Conservation (phyloP, 2,113 vertebrate species). For the Plotosus lineatus region DNA sequence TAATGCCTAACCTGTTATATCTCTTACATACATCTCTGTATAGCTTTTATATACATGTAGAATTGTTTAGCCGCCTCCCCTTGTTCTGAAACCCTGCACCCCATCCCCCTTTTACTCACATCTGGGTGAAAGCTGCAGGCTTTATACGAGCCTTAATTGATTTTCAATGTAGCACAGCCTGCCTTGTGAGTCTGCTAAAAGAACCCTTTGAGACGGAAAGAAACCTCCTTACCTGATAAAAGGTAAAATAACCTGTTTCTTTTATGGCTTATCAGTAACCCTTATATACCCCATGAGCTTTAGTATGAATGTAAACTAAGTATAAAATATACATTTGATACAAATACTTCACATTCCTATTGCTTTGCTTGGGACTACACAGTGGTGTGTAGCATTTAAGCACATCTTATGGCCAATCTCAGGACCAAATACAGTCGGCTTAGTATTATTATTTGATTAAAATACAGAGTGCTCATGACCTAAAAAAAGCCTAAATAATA, state of each 20-base stretch:
- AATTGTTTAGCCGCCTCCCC: not conserved
- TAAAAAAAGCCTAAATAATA: not conserved
- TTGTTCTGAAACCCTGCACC: conserved; percentile 27
- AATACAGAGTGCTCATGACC: not conserved
- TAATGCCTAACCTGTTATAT: not conserved
- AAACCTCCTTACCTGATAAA: not conserved
- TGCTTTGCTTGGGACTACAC: not conserved
- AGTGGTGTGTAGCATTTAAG: not conserved
- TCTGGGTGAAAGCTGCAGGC: conserved; percentile 47
- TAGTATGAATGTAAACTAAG: not conserved
- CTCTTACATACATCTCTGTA: not conserved
- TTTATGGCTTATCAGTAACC: not conserved
- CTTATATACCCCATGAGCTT: no score
- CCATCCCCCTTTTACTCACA: conserved; percentile 29
- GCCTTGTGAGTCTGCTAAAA: conserved; percentile 21
- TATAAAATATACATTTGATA: not conserved
- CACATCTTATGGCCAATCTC: not conserved
- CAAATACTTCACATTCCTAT: not conserved
- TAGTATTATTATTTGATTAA: not conserved
- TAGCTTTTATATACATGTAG: not conserved
- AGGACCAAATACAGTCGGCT: not conserved
- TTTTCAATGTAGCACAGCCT: conserved; percentile 44
- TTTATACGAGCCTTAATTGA: conserved; percentile 45
- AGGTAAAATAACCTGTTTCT: conserved; percentile 3
- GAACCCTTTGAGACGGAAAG: conserved; percentile 26